Evolutionary conservation across 2,113 vertebrate species (phyloP).

Genomic region (Coreoperca whiteheadi): DNA sequence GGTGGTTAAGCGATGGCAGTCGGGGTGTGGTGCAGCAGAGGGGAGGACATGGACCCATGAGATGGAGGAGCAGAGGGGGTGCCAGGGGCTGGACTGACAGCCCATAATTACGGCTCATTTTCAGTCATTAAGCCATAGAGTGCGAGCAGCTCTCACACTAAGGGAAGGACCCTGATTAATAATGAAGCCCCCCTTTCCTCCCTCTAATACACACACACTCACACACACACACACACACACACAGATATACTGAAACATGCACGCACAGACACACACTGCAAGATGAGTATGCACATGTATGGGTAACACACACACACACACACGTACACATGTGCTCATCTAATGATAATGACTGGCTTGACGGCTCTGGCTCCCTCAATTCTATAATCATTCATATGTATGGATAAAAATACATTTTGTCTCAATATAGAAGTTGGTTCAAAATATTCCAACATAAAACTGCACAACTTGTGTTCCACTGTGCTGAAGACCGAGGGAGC

Average conservation of each 20-base stretch:
- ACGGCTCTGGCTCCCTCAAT: neutral
- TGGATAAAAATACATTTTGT: slow-evolving; percentile 31
- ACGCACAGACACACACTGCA: slow-evolving; percentile 40
- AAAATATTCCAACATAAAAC: slow-evolving; percentile 21
- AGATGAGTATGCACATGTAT: slow-evolving; percentile 42
- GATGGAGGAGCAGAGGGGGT: slow-evolving; percentile 76
- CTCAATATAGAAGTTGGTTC: neutral
- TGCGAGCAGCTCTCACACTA: slow-evolving; percentile 77
- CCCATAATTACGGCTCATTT: slow-evolving; percentile 85
- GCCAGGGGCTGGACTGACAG: slow-evolving; percentile 81
- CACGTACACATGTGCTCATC: slow-evolving; percentile 30
- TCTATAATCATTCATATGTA: slow-evolving; percentile 13
- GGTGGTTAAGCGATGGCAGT: slow-evolving; percentile 63
- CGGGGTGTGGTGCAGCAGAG: slow-evolving; percentile 70
- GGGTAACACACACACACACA: slow-evolving; percentile 5
- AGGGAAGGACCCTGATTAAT: slow-evolving; percentile 81
- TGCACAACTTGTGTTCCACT: slow-evolving; percentile 33
- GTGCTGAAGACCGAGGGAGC: slow-evolving; percentile 61
- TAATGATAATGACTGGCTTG: slow-evolving; percentile 15
- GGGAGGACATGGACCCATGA: slow-evolving; percentile 75
- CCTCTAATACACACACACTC: slow-evolving; percentile 49
- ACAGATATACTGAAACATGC: slow-evolving; percentile 40
- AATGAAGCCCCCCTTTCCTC: slow-evolving; percentile 70
- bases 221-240: slow-evolving; percentile 12
- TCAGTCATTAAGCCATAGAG: slow-evolving; percentile 84